phyloP scores from a whole-genome alignment of 2,113 vertebrate species.

The Grallaria varia region DNA sequence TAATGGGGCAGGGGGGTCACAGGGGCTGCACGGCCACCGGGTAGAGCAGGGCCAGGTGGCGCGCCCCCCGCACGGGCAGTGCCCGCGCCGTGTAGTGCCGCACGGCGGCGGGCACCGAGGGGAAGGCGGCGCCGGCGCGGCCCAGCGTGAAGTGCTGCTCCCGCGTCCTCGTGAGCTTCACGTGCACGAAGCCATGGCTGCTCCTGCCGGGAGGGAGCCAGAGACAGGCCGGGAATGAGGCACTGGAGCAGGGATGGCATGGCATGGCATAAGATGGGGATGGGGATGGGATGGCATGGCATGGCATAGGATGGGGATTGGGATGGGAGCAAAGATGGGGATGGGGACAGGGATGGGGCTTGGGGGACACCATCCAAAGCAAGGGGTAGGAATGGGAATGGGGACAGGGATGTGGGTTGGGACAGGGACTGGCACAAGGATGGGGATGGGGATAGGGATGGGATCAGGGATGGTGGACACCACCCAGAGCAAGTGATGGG shows the following conservation, averaged over 20 bases:
- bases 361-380: too few species aligned
- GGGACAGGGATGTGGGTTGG: not conserved
- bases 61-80: slow-evolving; percentile 86
- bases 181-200: slow-evolving; percentile 92
- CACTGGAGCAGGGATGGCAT: not conserved
- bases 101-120: slow-evolving; percentile 86
- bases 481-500: not conserved
- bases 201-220: slow-evolving; percentile 72
- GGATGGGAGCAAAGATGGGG: too few species aligned
- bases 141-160: slow-evolving; percentile 85
- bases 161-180: slow-evolving; percentile 84
- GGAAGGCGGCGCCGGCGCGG: slow-evolving; percentile 88
- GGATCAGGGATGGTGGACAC: not conserved
- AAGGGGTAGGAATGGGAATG: not conserved
- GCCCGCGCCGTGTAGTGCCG: slow-evolving; percentile 87
- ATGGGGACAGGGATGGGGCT: not conserved
- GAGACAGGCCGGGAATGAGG: not conserved
- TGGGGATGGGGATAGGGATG: not conserved
- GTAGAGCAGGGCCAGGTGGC: slow-evolving; percentile 88
- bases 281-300: not conserved
- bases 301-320: too few species aligned
- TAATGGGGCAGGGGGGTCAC: slow-evolving; percentile 42
- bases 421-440: not conserved
- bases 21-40: slow-evolving; percentile 83
- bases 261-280: too few species aligned